Evolutionary conservation across 2,797 vertebrate genomes (phyloP).

Genomic region (Numenius phaeopus): DNA sequence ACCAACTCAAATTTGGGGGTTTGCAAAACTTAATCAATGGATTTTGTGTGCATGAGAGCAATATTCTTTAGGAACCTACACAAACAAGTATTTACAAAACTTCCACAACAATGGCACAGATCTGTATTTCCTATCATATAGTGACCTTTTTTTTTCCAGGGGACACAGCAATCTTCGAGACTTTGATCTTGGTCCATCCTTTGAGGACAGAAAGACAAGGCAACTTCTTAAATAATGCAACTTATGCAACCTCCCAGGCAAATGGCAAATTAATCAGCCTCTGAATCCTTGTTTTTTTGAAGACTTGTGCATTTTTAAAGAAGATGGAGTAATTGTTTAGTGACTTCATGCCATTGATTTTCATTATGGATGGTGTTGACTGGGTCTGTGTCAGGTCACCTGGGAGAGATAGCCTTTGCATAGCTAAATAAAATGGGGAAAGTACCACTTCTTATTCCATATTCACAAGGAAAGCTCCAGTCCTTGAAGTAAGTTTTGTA

Average conservation of each 20-base stretch:
- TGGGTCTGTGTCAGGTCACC: slow-evolving; percentile 82
- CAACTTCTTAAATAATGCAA: slow-evolving; percentile 81
- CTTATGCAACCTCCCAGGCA: slow-evolving; percentile 79
- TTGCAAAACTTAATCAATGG: not conserved
- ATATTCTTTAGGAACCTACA: not conserved
- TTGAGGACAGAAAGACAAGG: slow-evolving; percentile 61
- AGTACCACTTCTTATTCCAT: slow-evolving; percentile 70
- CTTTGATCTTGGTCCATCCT: slow-evolving; percentile 73
- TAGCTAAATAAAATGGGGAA: slow-evolving; percentile 81
- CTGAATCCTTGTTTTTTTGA: slow-evolving; percentile 79
- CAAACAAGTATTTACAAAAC: slow-evolving; percentile 43
- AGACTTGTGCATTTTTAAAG: slow-evolving; percentile 85
- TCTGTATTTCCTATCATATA: slow-evolving; percentile 15
- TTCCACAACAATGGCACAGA: slow-evolving; percentile 2
- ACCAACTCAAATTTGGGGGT: not conserved
- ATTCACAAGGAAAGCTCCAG: slow-evolving; percentile 61
- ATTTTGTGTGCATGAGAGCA: not conserved
- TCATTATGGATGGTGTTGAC: slow-evolving; percentile 84
- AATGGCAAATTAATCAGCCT: slow-evolving; percentile 86
- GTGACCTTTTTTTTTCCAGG: not conserved
- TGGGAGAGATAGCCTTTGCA: slow-evolving; percentile 80
- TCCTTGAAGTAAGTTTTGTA: slow-evolving; percentile 65
- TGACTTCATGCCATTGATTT: slow-evolving; percentile 88
- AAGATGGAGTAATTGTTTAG: slow-evolving; percentile 87
- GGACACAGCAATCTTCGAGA: not conserved